Evolutionary conservation across 2,797 vertebrate species (phyloP).

Genomic region (Malurus leucopterus): DNA sequence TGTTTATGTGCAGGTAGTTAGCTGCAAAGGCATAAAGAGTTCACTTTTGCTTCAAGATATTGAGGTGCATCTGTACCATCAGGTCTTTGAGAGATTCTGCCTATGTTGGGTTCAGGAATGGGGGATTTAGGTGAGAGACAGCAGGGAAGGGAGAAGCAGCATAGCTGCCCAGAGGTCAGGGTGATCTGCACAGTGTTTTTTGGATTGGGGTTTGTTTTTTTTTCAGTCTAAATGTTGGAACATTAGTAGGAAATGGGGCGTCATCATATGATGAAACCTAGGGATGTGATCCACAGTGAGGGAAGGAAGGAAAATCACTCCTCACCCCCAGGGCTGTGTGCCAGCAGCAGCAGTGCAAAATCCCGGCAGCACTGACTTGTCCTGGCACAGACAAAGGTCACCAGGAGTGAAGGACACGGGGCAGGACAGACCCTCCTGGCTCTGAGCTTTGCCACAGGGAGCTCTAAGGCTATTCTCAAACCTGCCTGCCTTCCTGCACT

Average conservation of each 20-base stretch:
- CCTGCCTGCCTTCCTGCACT: not conserved
- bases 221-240: not conserved
- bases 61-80: not conserved
- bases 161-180: not conserved
- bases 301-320: not conserved
- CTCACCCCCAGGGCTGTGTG: not conserved
- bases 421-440: not conserved
- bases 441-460: not conserved
- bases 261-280: accelerated
- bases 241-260: not conserved
- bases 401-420: not conserved
- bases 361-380: not conserved
- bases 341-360: not conserved
- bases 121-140: not conserved
- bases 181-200: not conserved
- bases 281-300: not conserved
- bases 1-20: not conserved
- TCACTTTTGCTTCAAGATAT: not conserved
- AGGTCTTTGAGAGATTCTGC: not conserved
- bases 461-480: not conserved
- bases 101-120: not conserved
- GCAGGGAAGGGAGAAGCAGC: not conserved
- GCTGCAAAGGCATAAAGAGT: not conserved
- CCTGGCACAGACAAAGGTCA: not conserved
- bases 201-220: not conserved